Evolutionary conservation across 2,113 vertebrate species (phyloP), one percentile per base, ranked within the genome.

Genomic region (cattle (Bos taurus)): DNA sequence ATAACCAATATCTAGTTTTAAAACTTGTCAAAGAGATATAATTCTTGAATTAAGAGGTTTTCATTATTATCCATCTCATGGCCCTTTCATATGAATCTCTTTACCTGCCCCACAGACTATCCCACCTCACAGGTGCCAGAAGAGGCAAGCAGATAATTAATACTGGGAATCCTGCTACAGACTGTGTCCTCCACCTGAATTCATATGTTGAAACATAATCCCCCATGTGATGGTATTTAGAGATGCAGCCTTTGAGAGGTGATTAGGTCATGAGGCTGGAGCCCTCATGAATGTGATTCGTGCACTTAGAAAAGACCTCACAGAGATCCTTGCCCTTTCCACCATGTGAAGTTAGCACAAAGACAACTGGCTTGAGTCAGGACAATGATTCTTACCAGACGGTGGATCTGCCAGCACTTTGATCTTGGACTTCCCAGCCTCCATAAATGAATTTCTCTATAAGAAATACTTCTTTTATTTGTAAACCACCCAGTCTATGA

Each of bases 11-110:
- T 90, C 77, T 60, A n/a, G 77, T 86, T 96, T 54, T 46, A 50
- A 40, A 90, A 90, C 2, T 19, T 92, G 30, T 80, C 56, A 59
- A 88, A 94, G 28, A 16, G n/a, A 92, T 92, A 77, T 85, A 77
- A 33, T 56, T 92, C 64, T 96, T 89, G 43, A 91, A 94, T 81
- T 93, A 87, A 87, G 62, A 95, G 26, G 14, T 46, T 82, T 94
- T 94, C 25, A n/a, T 71, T 30, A 46, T 89, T 83, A 77, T 81
- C 30, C 5, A 30, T 88, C 36, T 94, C 82, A 67, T 59, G 86
- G 40, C 30, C 30, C n/a, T 95, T 97, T 82, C 33, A 87, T 62
- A 77, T 19, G 25, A 83, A 60, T 86, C 36, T 95, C 84, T 78
- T 64, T 94, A 48, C 46, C 9, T 71, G 52, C 15, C 60, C 59